Evolutionary conservation across 1,140 invertebrate genomes (phyloP).

Genomic region (Callitettix versicolor): DNA sequence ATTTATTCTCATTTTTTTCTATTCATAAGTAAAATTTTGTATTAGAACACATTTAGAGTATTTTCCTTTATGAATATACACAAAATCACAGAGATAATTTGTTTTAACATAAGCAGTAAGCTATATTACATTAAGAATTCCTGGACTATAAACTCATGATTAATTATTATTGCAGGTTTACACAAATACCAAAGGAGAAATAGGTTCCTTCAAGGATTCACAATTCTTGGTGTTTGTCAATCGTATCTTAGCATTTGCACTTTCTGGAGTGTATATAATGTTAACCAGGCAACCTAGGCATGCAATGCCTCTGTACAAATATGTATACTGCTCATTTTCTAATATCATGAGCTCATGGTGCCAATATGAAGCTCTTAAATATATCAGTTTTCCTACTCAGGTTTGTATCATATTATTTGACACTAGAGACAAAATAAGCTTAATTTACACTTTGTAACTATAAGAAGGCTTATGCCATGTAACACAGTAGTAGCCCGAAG

Average conservation of each 20-base stretch:
- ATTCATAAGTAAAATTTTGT: too few species aligned
- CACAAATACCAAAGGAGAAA: constrained; percentile 42
- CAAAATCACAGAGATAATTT: constrained; percentile 8
- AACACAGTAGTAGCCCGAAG: too few species aligned
- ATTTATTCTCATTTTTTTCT: too few species aligned
- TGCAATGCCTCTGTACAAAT: constrained; percentile 86
- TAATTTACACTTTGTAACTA: too few species aligned
- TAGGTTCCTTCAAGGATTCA: constrained; percentile 75
- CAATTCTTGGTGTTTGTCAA: constrained; percentile 94
- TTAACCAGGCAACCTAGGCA: constrained; percentile 56
- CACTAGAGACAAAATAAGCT: too few species aligned
- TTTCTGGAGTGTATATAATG: constrained; percentile 51
- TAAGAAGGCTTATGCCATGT: too few species aligned
- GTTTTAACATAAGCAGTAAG: background rate
- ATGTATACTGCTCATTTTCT: constrained; percentile 91
- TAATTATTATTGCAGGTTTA: constrained; percentile 48
- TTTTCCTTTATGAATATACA: too few species aligned
- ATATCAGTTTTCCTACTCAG: constrained; percentile 95
- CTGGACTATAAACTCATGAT: background rate
- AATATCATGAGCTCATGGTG: constrained; percentile 99
- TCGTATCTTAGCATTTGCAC: constrained; percentile 70
- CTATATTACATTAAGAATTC: background rate
- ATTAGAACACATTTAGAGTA: too few species aligned
- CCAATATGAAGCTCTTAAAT: constrained; percentile 98
- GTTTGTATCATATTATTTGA: constrained; percentile 34